phyloP scores from a whole-genome alignment of 2,113 vertebrate species.

The Myiagra hebetior region DNA sequence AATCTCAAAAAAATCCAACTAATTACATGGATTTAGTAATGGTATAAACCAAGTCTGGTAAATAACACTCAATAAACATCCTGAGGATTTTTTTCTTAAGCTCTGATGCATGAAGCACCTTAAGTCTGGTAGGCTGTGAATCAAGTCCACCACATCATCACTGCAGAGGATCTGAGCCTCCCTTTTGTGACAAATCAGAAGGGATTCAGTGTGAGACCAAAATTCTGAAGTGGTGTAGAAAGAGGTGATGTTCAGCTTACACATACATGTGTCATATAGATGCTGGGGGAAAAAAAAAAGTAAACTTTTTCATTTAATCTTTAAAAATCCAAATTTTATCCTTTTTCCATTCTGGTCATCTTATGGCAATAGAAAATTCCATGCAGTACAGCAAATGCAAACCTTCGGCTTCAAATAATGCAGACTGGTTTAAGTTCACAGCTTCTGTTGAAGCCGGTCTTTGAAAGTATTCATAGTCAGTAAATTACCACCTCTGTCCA shows the following conservation, averaged over 20 bases:
- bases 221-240: background rate
- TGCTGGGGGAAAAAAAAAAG: background rate
- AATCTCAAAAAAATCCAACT: background rate
- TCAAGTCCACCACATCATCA: background rate
- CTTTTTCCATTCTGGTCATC: background rate
- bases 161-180: background rate
- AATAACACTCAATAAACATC: background rate
- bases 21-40: background rate
- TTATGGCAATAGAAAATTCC: background rate
- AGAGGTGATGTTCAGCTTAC: background rate
- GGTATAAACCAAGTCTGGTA: background rate
- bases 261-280: fast-evolving
- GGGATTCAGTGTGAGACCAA: background rate
- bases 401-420: background rate
- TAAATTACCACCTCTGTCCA: background rate
- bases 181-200: background rate
- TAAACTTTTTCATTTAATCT: background rate
- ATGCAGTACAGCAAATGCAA: background rate
- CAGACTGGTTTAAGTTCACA: background rate
- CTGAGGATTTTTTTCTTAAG: background rate
- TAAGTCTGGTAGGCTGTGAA: background rate
- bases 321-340: background rate
- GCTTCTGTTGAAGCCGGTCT: background rate
- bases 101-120: background rate
- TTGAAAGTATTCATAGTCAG: background rate